These are phyloP conservation scores for Spodoptera exigua DNA, from an alignment of 2,888 invertebrate genomes.

Conservation along the genomic window DNA sequence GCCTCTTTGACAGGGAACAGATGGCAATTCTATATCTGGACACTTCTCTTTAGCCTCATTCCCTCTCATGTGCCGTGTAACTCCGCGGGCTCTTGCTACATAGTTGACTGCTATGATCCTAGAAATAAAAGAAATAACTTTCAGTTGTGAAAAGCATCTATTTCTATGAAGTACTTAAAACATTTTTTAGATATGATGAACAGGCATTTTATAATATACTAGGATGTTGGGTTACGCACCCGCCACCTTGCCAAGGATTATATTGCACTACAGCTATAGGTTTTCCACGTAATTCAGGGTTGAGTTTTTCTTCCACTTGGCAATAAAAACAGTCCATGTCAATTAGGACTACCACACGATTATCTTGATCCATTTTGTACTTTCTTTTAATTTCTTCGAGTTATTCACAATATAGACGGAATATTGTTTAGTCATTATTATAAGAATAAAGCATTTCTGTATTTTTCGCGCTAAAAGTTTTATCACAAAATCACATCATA, in stretches of 20 bases:
- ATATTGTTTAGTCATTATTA: not conserved
- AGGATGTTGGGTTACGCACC: constrained; percentile 92
- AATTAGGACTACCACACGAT: constrained; percentile 94
- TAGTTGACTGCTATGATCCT: constrained; percentile 99
- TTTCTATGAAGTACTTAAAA: not conserved
- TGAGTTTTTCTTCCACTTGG: constrained; percentile 98
- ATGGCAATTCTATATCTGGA: constrained; percentile 95
- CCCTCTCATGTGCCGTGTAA: constrained; percentile 96
- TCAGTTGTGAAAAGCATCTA: not conserved
- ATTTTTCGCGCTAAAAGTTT: not conserved
- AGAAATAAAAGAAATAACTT: no score
- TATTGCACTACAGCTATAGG: constrained; percentile 99
- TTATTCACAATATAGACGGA: not conserved
- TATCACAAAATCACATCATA: no score
- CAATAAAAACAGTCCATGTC: constrained; percentile 99
- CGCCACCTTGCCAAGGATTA: constrained; percentile 97
- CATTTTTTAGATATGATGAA: no score
- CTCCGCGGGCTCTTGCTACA: constrained; percentile 96
- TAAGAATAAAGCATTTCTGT: not conserved
- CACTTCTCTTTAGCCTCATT: constrained; percentile 97
- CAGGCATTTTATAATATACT: no score
- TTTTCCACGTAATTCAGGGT: constrained; percentile 94
- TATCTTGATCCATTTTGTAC: constrained; percentile 82
- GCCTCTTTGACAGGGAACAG: constrained; percentile 95
- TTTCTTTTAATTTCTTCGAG: not conserved